Conservation (phyloP, 2,888 invertebrate genomes). For the Diaphora mendica region DNA sequence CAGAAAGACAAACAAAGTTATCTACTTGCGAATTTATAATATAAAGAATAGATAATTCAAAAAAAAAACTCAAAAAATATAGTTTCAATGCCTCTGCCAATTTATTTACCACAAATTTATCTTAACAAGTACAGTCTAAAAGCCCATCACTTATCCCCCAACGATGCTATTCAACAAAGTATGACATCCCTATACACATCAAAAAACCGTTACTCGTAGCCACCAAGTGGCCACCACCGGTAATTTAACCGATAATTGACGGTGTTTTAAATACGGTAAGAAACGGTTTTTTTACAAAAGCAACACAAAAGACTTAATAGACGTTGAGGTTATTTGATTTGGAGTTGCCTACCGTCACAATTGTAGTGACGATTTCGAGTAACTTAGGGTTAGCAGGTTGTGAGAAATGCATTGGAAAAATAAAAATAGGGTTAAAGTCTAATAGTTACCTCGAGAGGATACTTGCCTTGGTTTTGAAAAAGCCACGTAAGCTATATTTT, state of each 20-base stretch:
- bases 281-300: slow-evolving; percentile 65
- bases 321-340: slow-evolving; percentile 78
- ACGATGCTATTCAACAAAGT: slow-evolving; percentile 27
- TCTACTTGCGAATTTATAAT: too few species aligned
- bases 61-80: not conserved
- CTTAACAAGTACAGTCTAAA: slow-evolving; percentile 11
- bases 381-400: slow-evolving; percentile 30
- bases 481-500: too few species aligned
- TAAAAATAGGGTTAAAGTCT: too few species aligned
- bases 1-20: too few species aligned
- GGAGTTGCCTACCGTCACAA: slow-evolving; percentile 69
- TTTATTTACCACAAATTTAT: slow-evolving; percentile 8
- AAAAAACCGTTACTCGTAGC: slow-evolving; percentile 43
- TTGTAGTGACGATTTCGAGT: slow-evolving; percentile 76
- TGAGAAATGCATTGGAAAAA: not conserved
- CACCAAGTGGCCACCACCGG: slow-evolving; percentile 44
- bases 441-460: too few species aligned
- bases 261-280: slow-evolving; percentile 53
- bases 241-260: slow-evolving; percentile 45
- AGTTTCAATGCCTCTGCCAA: not conserved
- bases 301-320: slow-evolving; percentile 61
- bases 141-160: slow-evolving; percentile 21
- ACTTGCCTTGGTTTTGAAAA: too few species aligned
- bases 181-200: slow-evolving; percentile 25
- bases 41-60: too few species aligned